These are phyloP conservation scores for Saturnia japonica DNA, from an alignment of 2,888 invertebrate species.

Conservation along the genomic window DNA sequence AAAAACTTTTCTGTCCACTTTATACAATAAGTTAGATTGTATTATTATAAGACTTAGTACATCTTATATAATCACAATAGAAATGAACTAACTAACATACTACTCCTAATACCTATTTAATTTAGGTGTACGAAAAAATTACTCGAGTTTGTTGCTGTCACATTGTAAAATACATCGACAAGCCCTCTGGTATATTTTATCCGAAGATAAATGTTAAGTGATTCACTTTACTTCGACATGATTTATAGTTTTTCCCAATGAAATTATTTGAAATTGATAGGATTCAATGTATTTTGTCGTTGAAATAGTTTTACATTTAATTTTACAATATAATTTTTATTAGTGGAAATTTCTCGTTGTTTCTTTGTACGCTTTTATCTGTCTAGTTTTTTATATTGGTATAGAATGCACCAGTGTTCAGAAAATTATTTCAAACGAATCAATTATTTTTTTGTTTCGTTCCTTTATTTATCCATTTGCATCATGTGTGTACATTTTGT, in stretches of 20 bases:
- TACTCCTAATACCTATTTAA: neutral
- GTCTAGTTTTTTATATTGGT: neutral
- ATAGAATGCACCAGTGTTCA: too few species aligned
- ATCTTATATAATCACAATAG: neutral
- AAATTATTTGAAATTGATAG: neutral
- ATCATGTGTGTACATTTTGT: too few species aligned
- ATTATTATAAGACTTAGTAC: too few species aligned
- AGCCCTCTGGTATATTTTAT: conserved; percentile 26
- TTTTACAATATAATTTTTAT: too few species aligned
- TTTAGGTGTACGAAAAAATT: conserved; percentile 21
- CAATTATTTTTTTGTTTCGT: too few species aligned
- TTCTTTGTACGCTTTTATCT: neutral
- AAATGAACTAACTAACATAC: neutral
- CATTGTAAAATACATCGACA: conserved; percentile 27
- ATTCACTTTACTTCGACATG: conserved; percentile 2
- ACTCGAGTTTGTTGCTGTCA: conserved; percentile 28
- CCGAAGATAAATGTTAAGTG: conserved; percentile 17
- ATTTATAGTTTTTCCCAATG: conserved; percentile 6
- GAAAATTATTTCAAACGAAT: too few species aligned
- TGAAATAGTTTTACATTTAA: neutral
- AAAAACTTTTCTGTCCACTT: too few species aligned
- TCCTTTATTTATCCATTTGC: too few species aligned
- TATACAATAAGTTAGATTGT: too few species aligned
- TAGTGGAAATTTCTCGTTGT: too few species aligned
- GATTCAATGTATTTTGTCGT: neutral